phyloP scores from a whole-genome alignment of 2,888 invertebrate species.

The Xanthia icteritia region DNA sequence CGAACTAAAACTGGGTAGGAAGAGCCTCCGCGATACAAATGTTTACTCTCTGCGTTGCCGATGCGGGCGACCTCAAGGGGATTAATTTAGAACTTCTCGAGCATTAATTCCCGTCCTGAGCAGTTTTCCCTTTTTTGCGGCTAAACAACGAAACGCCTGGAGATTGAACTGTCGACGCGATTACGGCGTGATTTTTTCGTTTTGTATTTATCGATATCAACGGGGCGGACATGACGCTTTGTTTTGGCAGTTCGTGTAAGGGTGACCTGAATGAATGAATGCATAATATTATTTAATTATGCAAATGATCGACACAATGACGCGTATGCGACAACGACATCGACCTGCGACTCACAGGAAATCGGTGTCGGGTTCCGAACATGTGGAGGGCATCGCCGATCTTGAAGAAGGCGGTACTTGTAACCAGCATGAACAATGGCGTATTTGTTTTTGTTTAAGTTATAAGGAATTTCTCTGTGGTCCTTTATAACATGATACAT shows the following conservation, averaged over 20 bases:
- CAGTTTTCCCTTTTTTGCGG: conserved; percentile 84
- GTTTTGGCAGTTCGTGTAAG: conserved; percentile 79
- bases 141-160: conserved; percentile 67
- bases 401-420: conserved; percentile 65
- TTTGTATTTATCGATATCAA: conserved; percentile 60
- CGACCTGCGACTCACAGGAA: conserved; percentile 82
- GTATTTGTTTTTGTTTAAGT: conserved; percentile 59
- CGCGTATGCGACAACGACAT: conserved; percentile 79
- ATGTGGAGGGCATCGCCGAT: conserved; percentile 73
- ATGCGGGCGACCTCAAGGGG: conserved; percentile 83
- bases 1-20: conserved; percentile 72
- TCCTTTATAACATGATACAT: conserved; percentile 46
- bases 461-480: conserved; percentile 56
- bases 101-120: conserved; percentile 80
- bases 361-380: conserved; percentile 83
- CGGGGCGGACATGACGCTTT: conserved; percentile 67
- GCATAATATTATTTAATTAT: conserved; percentile 89
- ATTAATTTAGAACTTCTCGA: conserved; percentile 85
- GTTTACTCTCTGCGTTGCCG: conserved; percentile 78
- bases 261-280: conserved; percentile 84
- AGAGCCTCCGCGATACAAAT: conserved; percentile 74
- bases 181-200: conserved; percentile 70
- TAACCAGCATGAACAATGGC: conserved; percentile 59
- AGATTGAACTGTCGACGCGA: conserved; percentile 77
- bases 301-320: conserved; percentile 84